Base-by-base conservation (phyloP, 2,888 invertebrate species). In the Ophonus ardosiacus region DNA sequence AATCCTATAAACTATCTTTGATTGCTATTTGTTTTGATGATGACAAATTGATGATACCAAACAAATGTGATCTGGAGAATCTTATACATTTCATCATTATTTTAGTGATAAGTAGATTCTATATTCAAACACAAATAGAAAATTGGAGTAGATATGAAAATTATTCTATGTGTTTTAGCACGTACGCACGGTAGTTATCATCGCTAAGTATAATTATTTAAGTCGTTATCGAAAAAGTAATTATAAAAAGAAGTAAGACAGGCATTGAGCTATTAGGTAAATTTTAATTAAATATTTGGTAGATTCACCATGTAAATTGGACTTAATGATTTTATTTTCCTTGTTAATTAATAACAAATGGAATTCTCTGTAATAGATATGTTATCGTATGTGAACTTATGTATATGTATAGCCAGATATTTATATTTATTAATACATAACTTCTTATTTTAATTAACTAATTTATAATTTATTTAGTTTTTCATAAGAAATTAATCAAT, bases 21-120 rank as follows among this genome's bases (percentile, higher is more conserved):
- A 15, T 21, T 6, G 5, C 31, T n/a, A 68, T 68, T 68, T 68
- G 68, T 68, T 68, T 68, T 68, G 68, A 68, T 68, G n/a, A 51
- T 38, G 68, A 68, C 31, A 40, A 63, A 61, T 17, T 8, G 59
- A 10, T 61, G 56, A 0, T 56, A 15, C 10, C 13, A 56, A 56
- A 31, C 31, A 31, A 31, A 31, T 4, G 5, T 31, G 43, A 51
- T 51, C 43, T 51, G 13, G 43, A 51, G 43, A 51, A 51, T 51
- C 43, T 51, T 4, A 6, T 31, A 51, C 17, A 17, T 61, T 61
- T 0, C 18, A 61, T 61, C 59, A 61, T 18, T 13, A 56, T 56
- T 56, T 56, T 5, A 18, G 1, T 61, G 59, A 15, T 18, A 61
- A 8, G 7, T 17, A 8, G 6, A 18, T 61, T 17, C 17, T 56